A percentile compares a stretch with the other conserved stretches of the same genome.
Conservation (phyloP, 1,140 invertebrate genomes). For the Drosophila aff. region DNA sequence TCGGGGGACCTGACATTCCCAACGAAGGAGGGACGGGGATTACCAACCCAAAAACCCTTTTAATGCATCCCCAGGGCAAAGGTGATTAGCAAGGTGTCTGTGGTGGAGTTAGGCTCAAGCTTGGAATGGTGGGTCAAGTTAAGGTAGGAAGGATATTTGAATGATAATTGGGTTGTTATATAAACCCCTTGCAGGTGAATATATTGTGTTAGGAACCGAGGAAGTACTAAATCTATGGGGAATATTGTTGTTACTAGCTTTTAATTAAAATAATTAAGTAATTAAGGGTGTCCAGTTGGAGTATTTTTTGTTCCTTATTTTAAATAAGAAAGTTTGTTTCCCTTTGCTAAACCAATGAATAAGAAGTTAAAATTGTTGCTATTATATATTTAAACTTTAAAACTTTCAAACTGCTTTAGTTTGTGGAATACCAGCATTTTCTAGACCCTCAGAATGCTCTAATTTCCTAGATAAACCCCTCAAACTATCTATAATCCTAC, state of each 20-base stretch:
- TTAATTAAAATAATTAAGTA: conserved; percentile 2
- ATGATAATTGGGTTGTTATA: conserved; percentile 12
- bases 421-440: too few relatives aligned
- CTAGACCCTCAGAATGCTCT: not conserved
- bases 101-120: conserved; percentile 2
- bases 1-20: conserved; percentile 64
- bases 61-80: conserved; percentile 27
- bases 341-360: not conserved
- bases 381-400: too few relatives aligned
- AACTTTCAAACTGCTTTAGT: too few relatives aligned
- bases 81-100: conserved; percentile 31
- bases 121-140: conserved; percentile 9
- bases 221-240: not conserved
- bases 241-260: not conserved
- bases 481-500: not conserved
- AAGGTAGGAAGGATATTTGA: conserved; percentile 22
- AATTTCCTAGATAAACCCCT: not conserved
- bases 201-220: not conserved
- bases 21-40: too few relatives aligned
- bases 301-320: not conserved
- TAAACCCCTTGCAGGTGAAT: too few relatives aligned
- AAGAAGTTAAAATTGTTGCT: too few relatives aligned
- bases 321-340: not conserved
- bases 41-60: conserved; percentile 16
- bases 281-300: not conserved